Evolutionary conservation across 2,797 vertebrate genomes (phyloP), one percentile per base, ranked within the genome.

Genomic region (Labroides dimidiatus): DNA sequence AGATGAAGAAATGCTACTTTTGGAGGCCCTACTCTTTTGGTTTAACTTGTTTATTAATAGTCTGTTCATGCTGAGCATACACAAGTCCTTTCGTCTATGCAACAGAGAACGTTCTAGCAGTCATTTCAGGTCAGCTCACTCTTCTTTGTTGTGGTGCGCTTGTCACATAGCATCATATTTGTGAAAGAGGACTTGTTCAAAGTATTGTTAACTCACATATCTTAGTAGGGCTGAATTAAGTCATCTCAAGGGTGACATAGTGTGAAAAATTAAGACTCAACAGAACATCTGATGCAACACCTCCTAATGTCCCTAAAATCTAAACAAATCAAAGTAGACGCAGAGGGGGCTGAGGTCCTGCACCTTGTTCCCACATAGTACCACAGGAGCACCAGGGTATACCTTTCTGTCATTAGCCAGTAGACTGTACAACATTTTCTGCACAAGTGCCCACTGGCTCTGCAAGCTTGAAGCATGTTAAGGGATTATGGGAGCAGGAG

Each of bases 401-500:
- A 54, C 27, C 61, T 70, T 68, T 21, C 45, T 69, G 49, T 52
- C 48, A 66, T 72, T 66, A 75, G 63, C 20, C 20, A 36, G 41
- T 3, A 39, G 61, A 66, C 16, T 58, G 47, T 58, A 50, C 54
- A 67, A 39, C 52, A 58, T 55, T n/a, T n/a, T 52, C 17, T 53
- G 56, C 63, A 72, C 41, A 55, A 76, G 65, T 56, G 59, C 20
- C 64, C 41, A 53, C 49, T 23, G 39, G 51, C 21, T 62, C 60
- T 53, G 42, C 13, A 20, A 57, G 20, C 10, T 3, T 21, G 36
- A 27, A 51, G 17, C 48, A 41, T 59, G 77, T 69, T 49, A 60
- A 41, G 57, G 68, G 61, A 63, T 66, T 56, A 23, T 57, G 56
- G 68, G 57, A 75, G 48, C 64, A 66, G 41, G 52, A 72, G 33